Percentiles rank a stretch among this genome's conserved stretches.
These are phyloP conservation scores for Malurus melanocephalus DNA, from an alignment of 2,113 vertebrate species.

Conservation along the genomic window DNA sequence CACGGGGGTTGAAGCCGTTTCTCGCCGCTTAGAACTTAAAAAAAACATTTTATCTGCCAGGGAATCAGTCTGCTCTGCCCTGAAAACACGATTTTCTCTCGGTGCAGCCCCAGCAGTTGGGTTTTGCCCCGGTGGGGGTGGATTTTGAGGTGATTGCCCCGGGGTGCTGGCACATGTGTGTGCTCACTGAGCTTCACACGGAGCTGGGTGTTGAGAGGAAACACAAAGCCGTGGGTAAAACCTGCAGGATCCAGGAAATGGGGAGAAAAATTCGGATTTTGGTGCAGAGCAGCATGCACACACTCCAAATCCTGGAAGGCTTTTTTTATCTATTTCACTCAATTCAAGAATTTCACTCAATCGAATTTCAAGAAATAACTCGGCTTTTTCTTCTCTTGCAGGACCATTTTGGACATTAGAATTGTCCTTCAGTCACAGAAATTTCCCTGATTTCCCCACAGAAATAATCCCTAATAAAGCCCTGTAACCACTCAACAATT, in stretches of 20 bases:
- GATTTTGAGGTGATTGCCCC: background rate
- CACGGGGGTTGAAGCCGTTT: background rate
- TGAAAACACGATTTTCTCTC: background rate
- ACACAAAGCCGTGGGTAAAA: background rate
- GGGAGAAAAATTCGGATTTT: background rate
- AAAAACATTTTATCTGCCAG: background rate
- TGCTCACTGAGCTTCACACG: accelerated
- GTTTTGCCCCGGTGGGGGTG: background rate
- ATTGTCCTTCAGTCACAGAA: background rate
- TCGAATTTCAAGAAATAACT: background rate
- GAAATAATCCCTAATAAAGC: background rate
- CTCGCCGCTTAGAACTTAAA: background rate
- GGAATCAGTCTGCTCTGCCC: background rate
- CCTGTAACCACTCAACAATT: background rate
- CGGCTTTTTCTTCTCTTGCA: background rate
- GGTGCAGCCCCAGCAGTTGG: background rate
- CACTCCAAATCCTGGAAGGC: background rate
- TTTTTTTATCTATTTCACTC: background rate
- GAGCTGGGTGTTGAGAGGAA: background rate
- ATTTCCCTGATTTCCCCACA: background rate
- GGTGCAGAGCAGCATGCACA: accelerated
- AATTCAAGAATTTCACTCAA: no score
- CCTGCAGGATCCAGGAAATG: background rate
- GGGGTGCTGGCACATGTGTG: background rate
- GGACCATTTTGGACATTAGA: background rate